Evolutionary conservation across 2,797 vertebrate species (phyloP).

Genomic region (Pseudomugil gertrudae): DNA sequence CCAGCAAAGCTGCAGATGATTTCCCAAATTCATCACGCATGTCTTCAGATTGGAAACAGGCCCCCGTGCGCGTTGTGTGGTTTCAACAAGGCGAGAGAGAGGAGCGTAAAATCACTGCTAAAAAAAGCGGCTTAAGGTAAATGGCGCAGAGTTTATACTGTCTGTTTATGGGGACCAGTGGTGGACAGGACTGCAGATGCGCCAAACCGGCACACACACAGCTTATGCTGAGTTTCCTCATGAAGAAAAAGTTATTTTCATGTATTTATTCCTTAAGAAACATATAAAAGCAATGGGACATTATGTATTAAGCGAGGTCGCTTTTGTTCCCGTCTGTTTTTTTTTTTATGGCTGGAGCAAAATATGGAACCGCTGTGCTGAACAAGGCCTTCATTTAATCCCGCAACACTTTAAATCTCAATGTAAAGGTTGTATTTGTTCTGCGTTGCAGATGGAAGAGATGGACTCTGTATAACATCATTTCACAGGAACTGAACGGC

Average conservation of each 20-base stretch:
- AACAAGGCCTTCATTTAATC: neutral
- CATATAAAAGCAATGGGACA: slow-evolving; percentile 13
- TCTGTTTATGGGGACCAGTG: slow-evolving; percentile 14
- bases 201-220: neutral
- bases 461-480: slow-evolving; percentile 45
- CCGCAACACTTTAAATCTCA: slow-evolving; percentile 1
- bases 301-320: slow-evolving; percentile 12
- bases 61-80: slow-evolving; percentile 66
- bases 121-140: slow-evolving; percentile 33
- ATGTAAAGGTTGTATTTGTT: slow-evolving; percentile 41
- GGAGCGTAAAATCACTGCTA: slow-evolving; percentile 48
- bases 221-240: slow-evolving; percentile 16
- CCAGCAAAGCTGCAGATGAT: slow-evolving; percentile 80
- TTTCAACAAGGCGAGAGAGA: slow-evolving; percentile 64
- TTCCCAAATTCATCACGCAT: slow-evolving; percentile 84
- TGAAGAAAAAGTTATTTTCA: slow-evolving; percentile 7
- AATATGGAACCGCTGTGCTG: slow-evolving; percentile 48
- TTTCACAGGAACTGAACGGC: slow-evolving; percentile 46
- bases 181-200: slow-evolving; percentile 1
- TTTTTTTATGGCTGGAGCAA: slow-evolving; percentile 4
- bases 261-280: slow-evolving; percentile 31
- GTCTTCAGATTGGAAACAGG: slow-evolving; percentile 83
- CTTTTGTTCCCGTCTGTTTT: slow-evolving; percentile 2
- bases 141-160: slow-evolving; percentile 5
- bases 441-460: slow-evolving; percentile 38